Evolutionary conservation across 2,888 invertebrate species (phyloP).

Genomic region (Spodoptera picta): DNA sequence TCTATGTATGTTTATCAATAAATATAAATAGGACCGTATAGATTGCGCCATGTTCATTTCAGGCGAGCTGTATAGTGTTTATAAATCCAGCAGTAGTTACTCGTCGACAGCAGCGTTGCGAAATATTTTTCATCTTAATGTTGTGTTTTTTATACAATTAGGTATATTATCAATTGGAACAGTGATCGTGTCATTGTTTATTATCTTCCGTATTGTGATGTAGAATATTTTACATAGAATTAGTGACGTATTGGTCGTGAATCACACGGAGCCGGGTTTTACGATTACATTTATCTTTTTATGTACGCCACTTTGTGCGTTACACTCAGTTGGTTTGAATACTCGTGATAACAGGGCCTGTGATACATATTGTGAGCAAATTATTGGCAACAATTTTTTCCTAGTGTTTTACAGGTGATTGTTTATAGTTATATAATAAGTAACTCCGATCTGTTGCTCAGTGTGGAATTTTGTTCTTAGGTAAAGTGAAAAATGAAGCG

Average conservation of each 20-base stretch:
- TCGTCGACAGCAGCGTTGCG: neutral
- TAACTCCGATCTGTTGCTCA: no score
- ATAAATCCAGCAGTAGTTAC: conserved; percentile 5
- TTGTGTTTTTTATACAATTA: conserved; percentile 10
- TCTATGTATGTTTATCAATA: neutral
- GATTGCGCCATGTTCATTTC: conserved; percentile 6
- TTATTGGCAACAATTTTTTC: conserved; percentile 9
- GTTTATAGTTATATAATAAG: no score
- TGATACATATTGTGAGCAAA: conserved; percentile 10
- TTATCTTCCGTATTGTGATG: conserved; percentile 23
- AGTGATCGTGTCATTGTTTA: conserved; percentile 28
- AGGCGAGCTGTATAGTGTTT: conserved; percentile 6
- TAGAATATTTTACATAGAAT: conserved; percentile 17
- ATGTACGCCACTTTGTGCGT: conserved; percentile 25
- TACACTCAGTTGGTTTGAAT: conserved; percentile 39
- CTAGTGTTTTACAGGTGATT: no score
- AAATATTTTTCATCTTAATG: conserved; percentile 20
- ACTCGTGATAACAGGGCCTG: conserved; percentile 28
- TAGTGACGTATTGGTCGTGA: conserved; percentile 38
- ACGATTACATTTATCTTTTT: conserved; percentile 43
- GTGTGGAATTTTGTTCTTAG: no score
- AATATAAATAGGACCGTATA: neutral
- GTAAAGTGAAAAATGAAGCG: no score
- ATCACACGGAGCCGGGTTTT: conserved; percentile 13
- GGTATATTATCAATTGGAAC: neutral